Evolutionary conservation across 2,113 vertebrate species (phyloP).

Genomic region (Sebastes fasciatus): DNA sequence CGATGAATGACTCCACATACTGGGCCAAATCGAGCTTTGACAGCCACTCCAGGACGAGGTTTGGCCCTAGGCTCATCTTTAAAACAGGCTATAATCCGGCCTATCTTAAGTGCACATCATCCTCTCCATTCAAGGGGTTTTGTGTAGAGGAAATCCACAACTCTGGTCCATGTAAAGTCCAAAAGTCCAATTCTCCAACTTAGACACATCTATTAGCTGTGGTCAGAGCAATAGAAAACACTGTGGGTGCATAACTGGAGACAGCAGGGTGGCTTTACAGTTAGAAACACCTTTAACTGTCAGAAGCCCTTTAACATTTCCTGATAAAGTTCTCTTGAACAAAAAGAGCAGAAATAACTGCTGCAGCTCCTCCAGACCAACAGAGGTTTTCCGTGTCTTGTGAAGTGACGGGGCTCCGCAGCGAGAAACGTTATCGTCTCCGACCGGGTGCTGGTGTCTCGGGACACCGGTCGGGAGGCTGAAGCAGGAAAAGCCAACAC

Average conservation of each 20-base stretch:
- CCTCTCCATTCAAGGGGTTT: neutral
- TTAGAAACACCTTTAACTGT: neutral
- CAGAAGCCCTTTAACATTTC: neutral
- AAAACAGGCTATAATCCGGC: neutral
- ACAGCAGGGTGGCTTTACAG: neutral
- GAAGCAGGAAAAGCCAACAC: too few species aligned
- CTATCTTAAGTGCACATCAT: conserved; percentile 18
- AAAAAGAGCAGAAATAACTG: neutral
- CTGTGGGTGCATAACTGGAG: neutral
- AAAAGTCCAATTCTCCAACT: conserved; percentile 17
- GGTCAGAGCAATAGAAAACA: neutral
- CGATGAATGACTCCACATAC: conserved; percentile 95
- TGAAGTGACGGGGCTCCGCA: too few species aligned
- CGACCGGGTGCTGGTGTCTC: too few species aligned
- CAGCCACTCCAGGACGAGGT: conserved; percentile 96
- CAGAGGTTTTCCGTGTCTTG: too few species aligned
- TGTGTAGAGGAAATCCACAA: neutral
- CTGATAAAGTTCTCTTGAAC: neutral
- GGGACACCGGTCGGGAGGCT: too few species aligned
- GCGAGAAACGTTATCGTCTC: too few species aligned
- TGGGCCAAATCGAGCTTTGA: conserved; percentile 91
- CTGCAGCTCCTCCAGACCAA: too few species aligned
- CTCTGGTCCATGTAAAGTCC: neutral
- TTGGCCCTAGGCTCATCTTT: conserved; percentile 88
- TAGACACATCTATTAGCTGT: neutral